Evolutionary conservation across 1,140 invertebrate genomes (phyloP), one percentile per base, ranked within the genome.

Genomic region (Papilio helenus): DNA sequence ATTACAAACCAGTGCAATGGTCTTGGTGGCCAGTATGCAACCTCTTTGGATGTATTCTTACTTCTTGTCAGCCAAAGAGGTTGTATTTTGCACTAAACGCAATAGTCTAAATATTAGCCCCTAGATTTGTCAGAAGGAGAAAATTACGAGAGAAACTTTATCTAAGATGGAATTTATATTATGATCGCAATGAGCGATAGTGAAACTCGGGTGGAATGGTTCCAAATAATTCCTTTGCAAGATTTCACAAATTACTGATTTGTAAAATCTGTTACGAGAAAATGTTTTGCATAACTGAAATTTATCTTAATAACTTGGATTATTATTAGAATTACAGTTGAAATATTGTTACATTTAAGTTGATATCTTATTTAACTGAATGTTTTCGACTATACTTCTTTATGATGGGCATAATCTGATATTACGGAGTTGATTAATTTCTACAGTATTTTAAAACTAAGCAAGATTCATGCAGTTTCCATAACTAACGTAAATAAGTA

Each of bases 231-330:
- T 68, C 26, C 61, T 7, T 29, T 29, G 23, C 14, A 14, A 26
- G 61, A 29, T 68, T 68, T 68, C 61, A 16, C 12, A 68, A 34
- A 68, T 29, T 34, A 68, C 3, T 18, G 14, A 29, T 68, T 68
- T 68, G 26, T 68, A 7, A 34, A 68, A 68, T 68, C 61, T 18
- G 26, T 29, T 68, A 14, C 12, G 26, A 68, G 61, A 68, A 68
- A 68, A 68, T 68, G 10, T 68, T 14, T 68, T 16, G 61, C 61
- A 68, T 68, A 68, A 29, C 26, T 68, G 12, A 68, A 68, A 68
- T 61, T 61, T 23, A n/a, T 68, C 61, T 68, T 68, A 68, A 34
- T 26, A 68, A 16, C 34, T 3, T 68, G 3, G 14, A 29, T 2
- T 26, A 68, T 68, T 34, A 34, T 29, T 29, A 29, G 18, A 68